Percentiles rank a stretch among this genome's conserved stretches.
These are phyloP conservation scores for Anas georgica DNA, from an alignment of 2,797 vertebrate genomes.

Conservation along the genomic window DNA sequence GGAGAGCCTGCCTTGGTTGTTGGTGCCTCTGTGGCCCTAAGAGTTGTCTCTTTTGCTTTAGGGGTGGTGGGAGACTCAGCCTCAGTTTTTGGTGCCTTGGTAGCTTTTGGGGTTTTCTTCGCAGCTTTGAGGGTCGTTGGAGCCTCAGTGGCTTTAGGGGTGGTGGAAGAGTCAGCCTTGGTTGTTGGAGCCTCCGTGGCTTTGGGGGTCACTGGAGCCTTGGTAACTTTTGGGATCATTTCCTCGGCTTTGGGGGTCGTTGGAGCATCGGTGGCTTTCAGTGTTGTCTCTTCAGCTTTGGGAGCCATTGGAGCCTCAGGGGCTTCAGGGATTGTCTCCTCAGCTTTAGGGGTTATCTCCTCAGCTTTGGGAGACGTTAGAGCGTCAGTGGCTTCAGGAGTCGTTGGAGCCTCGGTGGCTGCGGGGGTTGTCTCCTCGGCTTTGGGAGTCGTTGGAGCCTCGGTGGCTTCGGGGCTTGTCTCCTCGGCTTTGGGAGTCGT, in stretches of 20 bases:
- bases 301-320: too few species aligned
- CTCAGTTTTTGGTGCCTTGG: background rate
- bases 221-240: too few species aligned
- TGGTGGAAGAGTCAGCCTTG: background rate
- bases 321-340: too few species aligned
- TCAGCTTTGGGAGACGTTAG: too few species aligned
- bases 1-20: background rate
- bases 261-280: too few species aligned
- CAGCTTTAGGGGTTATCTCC: too few species aligned
- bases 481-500: rapidly evolving
- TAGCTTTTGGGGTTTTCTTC: background rate
- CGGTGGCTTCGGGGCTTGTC: background rate
- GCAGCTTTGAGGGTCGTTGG: background rate
- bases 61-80: background rate
- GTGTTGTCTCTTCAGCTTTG: too few species aligned
- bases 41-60: background rate
- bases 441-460: rapidly evolving
- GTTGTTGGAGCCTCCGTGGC: too few species aligned
- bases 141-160: background rate
- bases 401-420: background rate
- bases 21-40: background rate
- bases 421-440: rapidly evolving
- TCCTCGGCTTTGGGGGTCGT: too few species aligned
- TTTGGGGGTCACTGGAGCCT: too few species aligned
- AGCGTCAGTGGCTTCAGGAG: too few species aligned